Base-by-base conservation (phyloP, 2,888 invertebrate species). In the Ferrisia virgata region DNA sequence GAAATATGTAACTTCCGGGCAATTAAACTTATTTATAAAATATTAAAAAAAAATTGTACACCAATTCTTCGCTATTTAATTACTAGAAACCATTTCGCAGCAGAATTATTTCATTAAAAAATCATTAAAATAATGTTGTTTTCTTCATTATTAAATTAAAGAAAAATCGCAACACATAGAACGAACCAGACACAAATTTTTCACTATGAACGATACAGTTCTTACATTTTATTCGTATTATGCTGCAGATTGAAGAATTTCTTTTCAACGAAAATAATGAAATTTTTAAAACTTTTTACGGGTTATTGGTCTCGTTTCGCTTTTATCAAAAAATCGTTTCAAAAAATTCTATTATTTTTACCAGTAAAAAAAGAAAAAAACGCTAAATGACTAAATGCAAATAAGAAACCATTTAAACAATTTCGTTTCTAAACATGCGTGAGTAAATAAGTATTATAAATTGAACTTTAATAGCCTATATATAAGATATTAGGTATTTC, bases 1-100 rank as follows among this genome's bases (percentile, higher is more conserved):
- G 72, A 72, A 72, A 72, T 72, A 72, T 72, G 72, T 72, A 72
- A 72, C 72, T 33, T 25, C 31, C 72, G 72, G 72, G 28, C 33
- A 72, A 72, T 72, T 72, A 25, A 72, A 33, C 72, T 72, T 15
- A 72, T 72, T 72, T 72, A 33, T n/a, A 33, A 33, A 33, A 64
- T 13, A 28, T 64, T n/a, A n/a, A 72, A 72, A 72, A 72, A 72
- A 72, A n/a, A n/a, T 33, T 33, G n/a, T 72, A 36, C 72, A 72
- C 33, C n/a, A 72, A 33, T 33, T 64, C 28, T 72, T 72, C 8
- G 72, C 15, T 31, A 72, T 72, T 72, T 72, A 72, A 72, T 72
- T 72, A 33, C 72, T 31, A 8, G 18, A 72, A 31, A 72, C 9
- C 33, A n/a, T 31, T 72, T 64, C 58, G 11, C 11, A 25, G 58